Conservation (phyloP, 1,140 invertebrate species). For the Ostrea edulis region DNA sequence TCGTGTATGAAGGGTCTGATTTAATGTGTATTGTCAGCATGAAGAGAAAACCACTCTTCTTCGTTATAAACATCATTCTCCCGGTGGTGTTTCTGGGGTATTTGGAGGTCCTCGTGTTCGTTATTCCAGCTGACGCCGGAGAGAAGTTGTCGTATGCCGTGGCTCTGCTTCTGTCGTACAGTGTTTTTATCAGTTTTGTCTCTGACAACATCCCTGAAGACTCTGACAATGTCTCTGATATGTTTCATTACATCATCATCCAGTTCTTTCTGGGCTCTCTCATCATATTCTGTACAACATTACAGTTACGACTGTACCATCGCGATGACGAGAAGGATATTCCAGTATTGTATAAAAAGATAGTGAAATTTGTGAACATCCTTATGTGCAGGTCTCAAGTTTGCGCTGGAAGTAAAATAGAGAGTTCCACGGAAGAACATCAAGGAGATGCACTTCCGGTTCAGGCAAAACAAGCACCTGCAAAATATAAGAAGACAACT, state of each 20-base stretch:
- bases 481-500: background rate
- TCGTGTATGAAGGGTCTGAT: background rate
- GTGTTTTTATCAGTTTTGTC: slow-evolving; percentile 59
- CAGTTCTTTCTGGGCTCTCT: slow-evolving; percentile 50
- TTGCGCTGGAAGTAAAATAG: background rate
- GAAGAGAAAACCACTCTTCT: slow-evolving; percentile 43
- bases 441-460: background rate
- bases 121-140: slow-evolving; percentile 55
- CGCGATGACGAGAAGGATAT: slow-evolving; percentile 18
- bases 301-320: slow-evolving; percentile 52
- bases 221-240: slow-evolving; percentile 49
- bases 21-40: slow-evolving; percentile 36
- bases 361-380: background rate
- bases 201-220: slow-evolving; percentile 51
- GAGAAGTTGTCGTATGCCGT: slow-evolving; percentile 58
- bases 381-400: background rate
- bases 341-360: background rate
- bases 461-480: background rate
- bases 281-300: slow-evolving; percentile 28
- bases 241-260: slow-evolving; percentile 49
- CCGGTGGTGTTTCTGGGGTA: slow-evolving; percentile 54
- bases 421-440: background rate
- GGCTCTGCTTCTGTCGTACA: slow-evolving; percentile 57
- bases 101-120: slow-evolving; percentile 55
- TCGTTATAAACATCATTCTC: slow-evolving; percentile 55